These are phyloP conservation scores for Calyptommatus sinebrachiatus DNA, from an alignment of 2,113 vertebrate species.

Conservation along the genomic window DNA sequence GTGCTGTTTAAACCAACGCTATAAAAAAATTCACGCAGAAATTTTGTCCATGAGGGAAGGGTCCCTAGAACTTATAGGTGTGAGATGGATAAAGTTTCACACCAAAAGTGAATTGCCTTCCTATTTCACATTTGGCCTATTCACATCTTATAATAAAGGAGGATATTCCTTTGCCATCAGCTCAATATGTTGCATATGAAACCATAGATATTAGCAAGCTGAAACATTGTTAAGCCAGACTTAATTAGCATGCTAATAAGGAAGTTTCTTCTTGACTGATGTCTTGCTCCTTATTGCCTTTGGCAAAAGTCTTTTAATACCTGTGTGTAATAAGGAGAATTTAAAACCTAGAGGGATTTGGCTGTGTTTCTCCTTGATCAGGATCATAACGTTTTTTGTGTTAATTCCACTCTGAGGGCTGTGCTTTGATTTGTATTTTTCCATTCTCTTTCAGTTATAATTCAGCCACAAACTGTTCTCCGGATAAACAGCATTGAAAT, in stretches of 20 bases:
- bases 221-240: accelerated
- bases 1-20: background rate
- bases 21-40: background rate
- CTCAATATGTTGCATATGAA: accelerated
- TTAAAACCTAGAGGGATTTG: background rate
- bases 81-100: background rate
- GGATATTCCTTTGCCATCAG: background rate
- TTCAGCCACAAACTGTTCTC: slow-evolving; percentile 78
- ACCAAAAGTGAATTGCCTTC: accelerated
- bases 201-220: background rate
- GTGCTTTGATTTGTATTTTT: slow-evolving; percentile 15
- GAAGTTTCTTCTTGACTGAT: background rate
- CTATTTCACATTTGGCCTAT: background rate
- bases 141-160: no score
- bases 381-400: background rate
- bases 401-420: background rate
- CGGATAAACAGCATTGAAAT: slow-evolving; percentile 83
- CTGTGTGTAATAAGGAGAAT: background rate
- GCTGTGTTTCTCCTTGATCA: background rate
- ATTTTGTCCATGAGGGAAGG: background rate
- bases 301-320: accelerated
- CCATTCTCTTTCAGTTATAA: slow-evolving; percentile 68
- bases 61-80: background rate
- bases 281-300: background rate
- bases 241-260: background rate